Evolutionary conservation across 2,797 vertebrate genomes (phyloP).

Genomic region (Scolopax bukidnonensis): DNA sequence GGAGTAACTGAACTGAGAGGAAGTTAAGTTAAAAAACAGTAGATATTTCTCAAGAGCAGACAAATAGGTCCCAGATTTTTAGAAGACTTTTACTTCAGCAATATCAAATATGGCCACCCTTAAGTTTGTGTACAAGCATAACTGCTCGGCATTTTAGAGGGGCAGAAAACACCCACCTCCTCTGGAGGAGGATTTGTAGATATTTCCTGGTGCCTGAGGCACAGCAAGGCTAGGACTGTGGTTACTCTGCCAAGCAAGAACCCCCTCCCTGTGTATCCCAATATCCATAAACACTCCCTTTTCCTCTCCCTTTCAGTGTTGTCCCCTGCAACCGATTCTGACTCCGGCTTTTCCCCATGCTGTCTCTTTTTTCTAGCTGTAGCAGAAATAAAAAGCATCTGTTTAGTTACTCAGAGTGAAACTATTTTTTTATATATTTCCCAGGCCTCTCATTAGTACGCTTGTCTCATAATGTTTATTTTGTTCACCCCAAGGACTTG

Average conservation of each 20-base stretch:
- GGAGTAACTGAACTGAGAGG: neutral
- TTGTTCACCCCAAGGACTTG: neutral
- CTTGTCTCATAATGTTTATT: neutral
- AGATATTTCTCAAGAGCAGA: neutral
- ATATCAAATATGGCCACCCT: neutral
- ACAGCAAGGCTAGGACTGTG: neutral
- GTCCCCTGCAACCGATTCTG: neutral
- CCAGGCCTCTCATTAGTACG: neutral
- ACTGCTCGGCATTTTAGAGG: neutral
- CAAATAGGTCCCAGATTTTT: neutral
- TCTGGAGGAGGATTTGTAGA: neutral
- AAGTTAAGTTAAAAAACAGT: neutral
- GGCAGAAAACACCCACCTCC: neutral
- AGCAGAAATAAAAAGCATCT: neutral
- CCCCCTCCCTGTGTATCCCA: accelerated
- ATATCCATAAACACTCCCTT: neutral
- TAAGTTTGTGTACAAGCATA: neutral
- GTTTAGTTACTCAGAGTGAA: neutral
- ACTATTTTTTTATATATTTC: neutral
- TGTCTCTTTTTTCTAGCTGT: neutral
- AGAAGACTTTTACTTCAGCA: neutral
- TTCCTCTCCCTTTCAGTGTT: neutral
- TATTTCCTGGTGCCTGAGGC: neutral
- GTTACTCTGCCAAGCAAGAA: neutral
- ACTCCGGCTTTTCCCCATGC: neutral